Percentiles rank a stretch among this genome's conserved stretches.
Evolutionary conservation across 1,140 invertebrate species (phyloP).

Genomic region (Cotesia typhae): DNA sequence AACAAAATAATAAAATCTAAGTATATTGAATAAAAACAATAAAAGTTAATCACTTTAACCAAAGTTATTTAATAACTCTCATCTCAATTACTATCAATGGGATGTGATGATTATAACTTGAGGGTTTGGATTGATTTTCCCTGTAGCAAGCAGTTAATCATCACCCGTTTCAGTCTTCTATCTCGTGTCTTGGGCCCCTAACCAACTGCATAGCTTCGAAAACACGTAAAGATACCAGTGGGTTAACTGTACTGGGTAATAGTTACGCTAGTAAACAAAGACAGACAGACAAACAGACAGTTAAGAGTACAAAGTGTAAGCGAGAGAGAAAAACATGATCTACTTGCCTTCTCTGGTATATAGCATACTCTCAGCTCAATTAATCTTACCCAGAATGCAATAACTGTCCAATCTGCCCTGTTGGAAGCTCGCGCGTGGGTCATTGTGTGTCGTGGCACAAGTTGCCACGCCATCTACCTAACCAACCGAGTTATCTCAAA

Average conservation of each 20-base stretch:
- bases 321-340: not conserved
- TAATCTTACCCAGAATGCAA: slow-evolving; percentile 68
- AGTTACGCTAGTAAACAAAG: too few relatives aligned
- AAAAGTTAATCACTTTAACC: slow-evolving; percentile 7
- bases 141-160: slow-evolving; percentile 58
- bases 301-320: not conserved
- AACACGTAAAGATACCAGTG: too few relatives aligned
- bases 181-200: too few relatives aligned
- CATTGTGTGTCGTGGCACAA: slow-evolving; percentile 50
- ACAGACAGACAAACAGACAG: not conserved
- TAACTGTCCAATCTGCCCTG: slow-evolving; percentile 66
- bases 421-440: slow-evolving; percentile 46
- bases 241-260: too few relatives aligned
- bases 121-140: slow-evolving; percentile 49
- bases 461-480: slow-evolving; percentile 40
- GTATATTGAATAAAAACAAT: too few relatives aligned
- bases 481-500: not conserved
- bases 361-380: slow-evolving; percentile 52
- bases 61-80: slow-evolving; percentile 57
- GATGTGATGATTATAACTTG: slow-evolving; percentile 49
- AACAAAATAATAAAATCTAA: too few relatives aligned
- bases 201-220: too few relatives aligned
- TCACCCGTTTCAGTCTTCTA: slow-evolving; percentile 15
- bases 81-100: slow-evolving; percentile 56
- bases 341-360: slow-evolving; percentile 10